Evolutionary conservation across 2,113 vertebrate genomes (phyloP).

Genomic region (Numida meleagris): DNA sequence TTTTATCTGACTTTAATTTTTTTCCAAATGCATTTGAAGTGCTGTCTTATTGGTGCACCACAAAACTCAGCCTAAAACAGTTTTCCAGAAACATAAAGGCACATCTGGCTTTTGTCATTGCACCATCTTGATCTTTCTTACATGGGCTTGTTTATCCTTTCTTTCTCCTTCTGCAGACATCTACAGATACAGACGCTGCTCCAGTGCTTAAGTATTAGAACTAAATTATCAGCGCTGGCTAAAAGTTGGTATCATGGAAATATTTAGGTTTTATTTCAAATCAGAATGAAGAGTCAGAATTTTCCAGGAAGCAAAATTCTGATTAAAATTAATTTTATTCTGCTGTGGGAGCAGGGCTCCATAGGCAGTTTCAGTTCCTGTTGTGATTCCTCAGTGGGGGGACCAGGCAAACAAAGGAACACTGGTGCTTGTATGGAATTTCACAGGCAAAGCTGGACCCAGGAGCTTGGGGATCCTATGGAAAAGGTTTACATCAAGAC

Average conservation of each 20-base stretch:
- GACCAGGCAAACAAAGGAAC: background rate
- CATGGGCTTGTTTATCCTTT: background rate
- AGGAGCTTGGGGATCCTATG: background rate
- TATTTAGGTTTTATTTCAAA: background rate
- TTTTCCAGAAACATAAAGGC: background rate
- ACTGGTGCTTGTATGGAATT: background rate
- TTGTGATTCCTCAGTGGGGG: rapidly evolving
- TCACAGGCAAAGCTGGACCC: rapidly evolving
- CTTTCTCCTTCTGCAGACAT: background rate
- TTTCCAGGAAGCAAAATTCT: background rate
- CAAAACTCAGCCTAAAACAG: background rate
- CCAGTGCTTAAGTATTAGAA: background rate
- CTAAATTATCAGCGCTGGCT: background rate
- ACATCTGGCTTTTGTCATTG: background rate
- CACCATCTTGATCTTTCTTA: background rate
- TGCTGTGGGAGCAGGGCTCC: background rate
- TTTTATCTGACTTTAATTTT: background rate
- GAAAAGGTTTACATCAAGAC: background rate
- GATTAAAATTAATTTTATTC: background rate
- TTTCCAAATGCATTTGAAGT: background rate
- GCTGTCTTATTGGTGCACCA: background rate
- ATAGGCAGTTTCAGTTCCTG: background rate
- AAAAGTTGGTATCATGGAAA: background rate
- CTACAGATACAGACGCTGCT: background rate
- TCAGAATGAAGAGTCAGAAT: background rate